Base-by-base conservation (phyloP, 2,888 invertebrate species). In the Thera obeliscata region DNA sequence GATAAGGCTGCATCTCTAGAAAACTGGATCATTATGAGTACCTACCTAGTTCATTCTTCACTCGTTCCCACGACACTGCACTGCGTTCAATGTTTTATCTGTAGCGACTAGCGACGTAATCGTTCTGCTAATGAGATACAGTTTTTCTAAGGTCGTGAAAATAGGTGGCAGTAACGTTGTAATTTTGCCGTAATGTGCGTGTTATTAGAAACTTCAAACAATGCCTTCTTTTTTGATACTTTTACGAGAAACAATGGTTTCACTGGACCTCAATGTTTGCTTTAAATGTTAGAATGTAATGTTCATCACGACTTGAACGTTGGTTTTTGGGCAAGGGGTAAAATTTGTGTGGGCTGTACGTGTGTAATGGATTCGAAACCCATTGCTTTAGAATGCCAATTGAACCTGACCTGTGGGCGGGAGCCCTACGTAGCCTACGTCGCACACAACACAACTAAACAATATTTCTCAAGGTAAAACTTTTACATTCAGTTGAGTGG, bases 361-460 rank as follows among this genome's bases (percentile, higher is more conserved):
- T 78, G 79, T 78, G 85, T 79, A 81, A 81, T 86, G 9, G 83
- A 89, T 89, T 90, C 90, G 86, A 89, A 91, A 91, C 89, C 87
- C 83, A 88, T 87, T 85, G 84, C 86, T 87, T 87, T 87, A 87
- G 85, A 78, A 75, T 85, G 83, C 78, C 77, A 82, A 83, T 82
- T 80, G 80, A 89, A 91, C 90, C 87, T 82, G 90, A 88, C 86
- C 80, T 79, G 91, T 92, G 86, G 91, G 91, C n/a, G 89, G 82
- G 72, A 83, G 76, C 63, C 89, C 89, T 89, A n/a, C n/a, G n/a
- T 87, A 87, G 9, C 43, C 9, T 5, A 46, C 43, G 43, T 46
- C 43, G 9, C 43, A 46, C 9, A 9, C 2, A 8, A 72, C 76
- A 80, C 72, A 74, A 70, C 76, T 80, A 75, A 85, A 83, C 81